Evolutionary conservation across 2,113 vertebrate genomes (phyloP), one percentile per base, ranked within the genome.

Genomic region (Nesospiza acunhae): DNA sequence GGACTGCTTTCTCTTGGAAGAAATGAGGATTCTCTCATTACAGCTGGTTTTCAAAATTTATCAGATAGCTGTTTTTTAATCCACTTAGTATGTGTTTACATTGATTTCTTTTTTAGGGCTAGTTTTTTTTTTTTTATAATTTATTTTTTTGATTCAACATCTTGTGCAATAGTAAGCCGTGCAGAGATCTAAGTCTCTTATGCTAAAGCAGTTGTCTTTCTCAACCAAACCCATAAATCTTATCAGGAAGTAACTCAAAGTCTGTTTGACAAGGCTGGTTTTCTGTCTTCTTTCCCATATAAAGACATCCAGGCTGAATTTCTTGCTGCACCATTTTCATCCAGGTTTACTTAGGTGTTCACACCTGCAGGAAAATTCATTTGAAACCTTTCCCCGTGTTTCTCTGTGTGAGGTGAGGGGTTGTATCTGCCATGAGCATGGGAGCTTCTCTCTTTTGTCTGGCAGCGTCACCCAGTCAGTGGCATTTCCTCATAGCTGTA

Each of bases 101-200:
- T 90, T 85, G 88, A 90, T 93, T 93, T 90, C 78, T 95, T 24
- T 14, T 90, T 52, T 88, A 70, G 55, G n/a, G 46, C 28, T 87
- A 33, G 0, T 7, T 46, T 42, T 41, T 59, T 80, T 79, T 60
- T n/a, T n/a, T n/a, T n/a, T n/a, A n/a, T 31, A 37, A 80, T 86
- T 89, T 62, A 10, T 59, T 69, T 84, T 90, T 94, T 84, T 78
- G 8, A 68, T 42, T 92, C 74, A 82, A 35, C 58, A 62, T 84
- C 74, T 89, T 95, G 67, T 93, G 92, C 76, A 94, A 39, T 67
- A 84, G 42, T 39, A 55, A 80, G 14, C 59, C 3, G 1, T 84
- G 42, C 70, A 92, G 39, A 93, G 94, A 41, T 62, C 49, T 49
- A 37, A 52, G n/a, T 90, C 42, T 85, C 28, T 88, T 53, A 47